Base-by-base conservation (phyloP, 2,888 invertebrate genomes). In the Leucoma salicis region DNA sequence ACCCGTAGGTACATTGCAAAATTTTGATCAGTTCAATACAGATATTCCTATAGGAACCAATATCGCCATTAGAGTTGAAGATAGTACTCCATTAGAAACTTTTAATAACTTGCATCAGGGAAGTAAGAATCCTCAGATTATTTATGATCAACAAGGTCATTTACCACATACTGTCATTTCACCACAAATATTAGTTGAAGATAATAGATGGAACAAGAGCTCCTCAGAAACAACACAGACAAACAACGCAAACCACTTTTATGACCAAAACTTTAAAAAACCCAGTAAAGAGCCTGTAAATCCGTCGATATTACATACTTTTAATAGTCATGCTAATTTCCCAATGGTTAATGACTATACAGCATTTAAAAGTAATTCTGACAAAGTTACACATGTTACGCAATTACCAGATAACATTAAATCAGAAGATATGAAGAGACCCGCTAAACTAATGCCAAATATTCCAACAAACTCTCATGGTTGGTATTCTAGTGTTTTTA, bases 41-140 rank as follows among this genome's bases (percentile, higher is more conserved):
- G 78, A 88, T 53, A 90, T 90, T 54, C 89, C 90, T 7, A 88
- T 90, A 42, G 84, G 87, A 33, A 90, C 90, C 0, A 90, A 90
- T 49, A 82, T 90, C 59, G 90, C 90, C 25, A 89, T 90, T 12
- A 75, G 72, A 63, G 90, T 90, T 2, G 85, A 90, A 71, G 89
- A 83, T 60, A 78, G 75, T 49, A 60, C 71, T 15, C 70, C 75
- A 34, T 67, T 74, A 42, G 80, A 83, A 51, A 74, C 63, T 8
- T 78, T 74, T 33, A 74, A 76, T 46, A 75, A 76, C 46, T 54
- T 75, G 39, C 78, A 84, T 38, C 78, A 84, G 46, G 76, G 66
- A 1, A 70, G 73, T 43, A 59, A 48, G 44, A 75, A 72, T 27
- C 66, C 74, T 25, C 62, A 71, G 13, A 56, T 67, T 25, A 53